These are phyloP conservation scores for Platyscapa corneri DNA, from an alignment of 1,140 invertebrate genomes.

Conservation along the genomic window DNA sequence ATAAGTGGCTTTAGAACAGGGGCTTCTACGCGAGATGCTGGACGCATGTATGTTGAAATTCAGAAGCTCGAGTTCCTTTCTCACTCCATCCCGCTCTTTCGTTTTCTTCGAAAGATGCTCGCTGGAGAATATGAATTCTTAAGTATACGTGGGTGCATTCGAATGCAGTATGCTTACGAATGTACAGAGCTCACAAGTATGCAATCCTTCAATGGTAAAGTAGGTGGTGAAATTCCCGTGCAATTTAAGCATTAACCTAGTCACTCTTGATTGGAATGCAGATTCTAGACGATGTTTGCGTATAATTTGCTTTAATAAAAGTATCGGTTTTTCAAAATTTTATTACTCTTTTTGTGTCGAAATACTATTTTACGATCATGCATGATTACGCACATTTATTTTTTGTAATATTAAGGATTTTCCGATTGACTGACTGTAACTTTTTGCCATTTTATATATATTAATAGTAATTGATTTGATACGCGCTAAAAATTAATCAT, in stretches of 20 bases:
- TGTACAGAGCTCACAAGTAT: background rate
- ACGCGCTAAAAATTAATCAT: background rate
- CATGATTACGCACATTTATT: background rate
- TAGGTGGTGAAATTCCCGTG: background rate
- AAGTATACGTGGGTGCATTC: background rate
- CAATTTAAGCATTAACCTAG: background rate
- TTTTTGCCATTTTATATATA: background rate
- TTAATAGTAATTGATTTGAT: background rate
- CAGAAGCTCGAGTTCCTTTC: background rate
- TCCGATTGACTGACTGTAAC: background rate
- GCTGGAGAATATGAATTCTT: background rate
- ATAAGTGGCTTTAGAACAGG: background rate
- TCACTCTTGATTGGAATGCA: background rate
- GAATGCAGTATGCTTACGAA: background rate
- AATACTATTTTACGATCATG: background rate
- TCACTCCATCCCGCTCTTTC: background rate
- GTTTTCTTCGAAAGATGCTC: background rate
- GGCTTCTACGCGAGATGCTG: background rate
- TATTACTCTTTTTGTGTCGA: background rate
- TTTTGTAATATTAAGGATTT: background rate
- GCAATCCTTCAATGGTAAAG: background rate
- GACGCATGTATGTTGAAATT: background rate
- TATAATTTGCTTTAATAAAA: background rate
- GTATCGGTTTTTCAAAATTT: background rate
- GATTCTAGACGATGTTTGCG: background rate